Percentiles rank a stretch among this genome's conserved stretches.
These are phyloP conservation scores for Pseudomyrmex gracilis DNA, from an alignment of 1,140 invertebrate genomes.

Conservation along the genomic window DNA sequence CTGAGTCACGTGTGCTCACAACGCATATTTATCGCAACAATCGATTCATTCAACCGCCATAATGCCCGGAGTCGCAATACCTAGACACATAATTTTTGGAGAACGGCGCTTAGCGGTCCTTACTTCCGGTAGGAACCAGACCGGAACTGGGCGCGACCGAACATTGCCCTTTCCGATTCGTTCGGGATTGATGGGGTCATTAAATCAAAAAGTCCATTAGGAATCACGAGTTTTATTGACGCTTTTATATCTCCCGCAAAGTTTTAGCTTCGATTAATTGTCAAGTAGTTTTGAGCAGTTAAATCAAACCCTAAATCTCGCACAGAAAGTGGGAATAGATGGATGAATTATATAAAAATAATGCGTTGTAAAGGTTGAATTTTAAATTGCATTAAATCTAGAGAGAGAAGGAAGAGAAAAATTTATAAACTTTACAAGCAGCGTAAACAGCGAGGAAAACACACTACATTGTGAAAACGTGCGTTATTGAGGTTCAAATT, in stretches of 20 bases:
- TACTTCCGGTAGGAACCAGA: slow-evolving; percentile 42
- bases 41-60: slow-evolving; percentile 5
- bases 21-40: slow-evolving; percentile 12
- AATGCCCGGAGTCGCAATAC: slow-evolving; percentile 27
- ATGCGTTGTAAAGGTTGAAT: no score
- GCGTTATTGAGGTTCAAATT: background rate
- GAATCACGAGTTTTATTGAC: slow-evolving; percentile 37
- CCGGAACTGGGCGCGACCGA: slow-evolving; percentile 49
- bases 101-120: slow-evolving; percentile 45
- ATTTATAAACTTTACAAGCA: no score
- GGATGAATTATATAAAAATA: background rate
- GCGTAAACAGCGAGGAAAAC: background rate
- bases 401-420: no score
- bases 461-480: background rate
- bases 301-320: background rate
- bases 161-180: slow-evolving; percentile 48
- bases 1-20: background rate
- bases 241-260: slow-evolving; percentile 28
- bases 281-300: background rate
- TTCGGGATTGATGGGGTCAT: slow-evolving; percentile 48
- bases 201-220: slow-evolving; percentile 56
- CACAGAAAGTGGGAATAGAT: background rate
- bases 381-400: no score
- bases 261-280: slow-evolving; percentile 5
- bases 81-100: slow-evolving; percentile 62